These are phyloP conservation scores for Exephanes ischioxanthus DNA, from an alignment of 2,888 invertebrate species.

Conservation along the genomic window DNA sequence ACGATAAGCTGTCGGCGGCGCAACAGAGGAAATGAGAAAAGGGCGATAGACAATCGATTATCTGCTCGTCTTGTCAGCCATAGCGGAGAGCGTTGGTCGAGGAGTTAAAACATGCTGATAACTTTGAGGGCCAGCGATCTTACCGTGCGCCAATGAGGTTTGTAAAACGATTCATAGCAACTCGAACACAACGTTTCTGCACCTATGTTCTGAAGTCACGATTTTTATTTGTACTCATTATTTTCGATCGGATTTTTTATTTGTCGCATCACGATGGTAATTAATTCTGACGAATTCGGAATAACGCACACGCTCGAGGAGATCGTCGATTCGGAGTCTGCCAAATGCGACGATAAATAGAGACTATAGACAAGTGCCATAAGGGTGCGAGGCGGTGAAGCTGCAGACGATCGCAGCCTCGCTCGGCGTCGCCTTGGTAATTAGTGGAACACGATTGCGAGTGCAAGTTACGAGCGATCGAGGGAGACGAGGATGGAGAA, in stretches of 20 bases:
- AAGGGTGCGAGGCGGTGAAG: slow-evolving; percentile 17
- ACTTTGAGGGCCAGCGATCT: neutral
- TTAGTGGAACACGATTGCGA: slow-evolving; percentile 80
- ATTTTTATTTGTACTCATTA: neutral
- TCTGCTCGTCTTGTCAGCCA: neutral
- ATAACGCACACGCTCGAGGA: neutral
- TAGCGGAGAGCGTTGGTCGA: neutral
- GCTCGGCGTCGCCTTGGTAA: slow-evolving; percentile 77
- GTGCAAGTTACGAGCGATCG: slow-evolving; percentile 80
- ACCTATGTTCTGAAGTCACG: neutral
- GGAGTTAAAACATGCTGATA: neutral
- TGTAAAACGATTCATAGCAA: neutral
- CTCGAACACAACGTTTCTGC: neutral
- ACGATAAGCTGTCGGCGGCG: neutral
- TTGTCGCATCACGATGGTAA: neutral
- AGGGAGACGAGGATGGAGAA: slow-evolving; percentile 53
- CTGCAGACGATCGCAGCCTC: slow-evolving; percentile 41
- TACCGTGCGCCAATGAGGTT: too few relatives aligned
- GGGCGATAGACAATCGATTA: neutral
- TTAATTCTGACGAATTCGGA: neutral
- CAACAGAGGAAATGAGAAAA: neutral
- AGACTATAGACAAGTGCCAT: slow-evolving; percentile 18
- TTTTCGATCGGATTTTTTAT: too few relatives aligned
- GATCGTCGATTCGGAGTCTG: slow-evolving; percentile 22
- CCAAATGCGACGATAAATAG: slow-evolving; percentile 11